Evolutionary conservation across 2,797 vertebrate species (phyloP).

Genomic region (Selene dorsalis): DNA sequence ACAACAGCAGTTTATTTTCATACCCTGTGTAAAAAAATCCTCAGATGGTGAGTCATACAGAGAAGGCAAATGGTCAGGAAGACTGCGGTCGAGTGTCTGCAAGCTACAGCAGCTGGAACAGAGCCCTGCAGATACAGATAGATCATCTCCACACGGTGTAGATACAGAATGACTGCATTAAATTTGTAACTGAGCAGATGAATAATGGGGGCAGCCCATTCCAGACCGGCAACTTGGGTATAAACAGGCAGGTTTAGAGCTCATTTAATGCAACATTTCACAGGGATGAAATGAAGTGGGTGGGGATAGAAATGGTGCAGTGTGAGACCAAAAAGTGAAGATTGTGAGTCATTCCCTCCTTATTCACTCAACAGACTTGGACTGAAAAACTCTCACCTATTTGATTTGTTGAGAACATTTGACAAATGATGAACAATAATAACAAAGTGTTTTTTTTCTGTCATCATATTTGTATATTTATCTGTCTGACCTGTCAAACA

Average conservation of each 20-base stretch:
- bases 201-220: conserved; percentile 8
- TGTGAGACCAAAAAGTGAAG: conserved; percentile 22
- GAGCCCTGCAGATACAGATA: conserved; percentile 32
- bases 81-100: conserved; percentile 68
- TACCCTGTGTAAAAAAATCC: conserved; percentile 69
- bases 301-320: conserved; percentile 21
- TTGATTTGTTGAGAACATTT: conserved; percentile 3
- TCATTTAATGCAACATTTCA: conserved; percentile 53
- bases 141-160: conserved; percentile 26
- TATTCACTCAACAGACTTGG: conserved; percentile 1
- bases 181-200: conserved; percentile 22
- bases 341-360: conserved; percentile 51
- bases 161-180: conserved; percentile 28
- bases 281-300: conserved; percentile 32
- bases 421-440: conserved; percentile 7
- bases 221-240: neutral
- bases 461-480: neutral
- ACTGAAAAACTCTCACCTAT: conserved; percentile 3
- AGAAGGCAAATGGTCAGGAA: conserved; percentile 65
- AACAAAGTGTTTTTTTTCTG: conserved; percentile 20
- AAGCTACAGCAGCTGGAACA: conserved; percentile 40
- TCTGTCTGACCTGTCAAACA: neutral
- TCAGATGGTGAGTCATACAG: conserved; percentile 74
- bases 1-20: conserved; percentile 77
- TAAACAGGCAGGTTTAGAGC: conserved; percentile 2